These are phyloP conservation scores for Gadopsis bispinosus DNA, from an alignment of 2,797 vertebrate species.

Conservation along the genomic window DNA sequence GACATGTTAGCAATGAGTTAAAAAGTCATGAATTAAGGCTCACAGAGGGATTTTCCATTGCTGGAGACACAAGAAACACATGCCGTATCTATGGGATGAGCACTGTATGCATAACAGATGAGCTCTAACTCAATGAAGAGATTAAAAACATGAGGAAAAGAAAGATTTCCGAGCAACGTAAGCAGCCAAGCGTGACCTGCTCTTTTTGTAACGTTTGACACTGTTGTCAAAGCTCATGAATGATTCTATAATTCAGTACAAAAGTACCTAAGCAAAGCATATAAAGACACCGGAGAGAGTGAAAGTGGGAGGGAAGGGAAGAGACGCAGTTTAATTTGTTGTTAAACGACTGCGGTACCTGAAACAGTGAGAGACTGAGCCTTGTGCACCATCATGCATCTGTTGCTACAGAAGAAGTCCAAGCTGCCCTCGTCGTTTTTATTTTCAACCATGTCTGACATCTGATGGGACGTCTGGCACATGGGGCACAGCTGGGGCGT, in stretches of 20 bases:
- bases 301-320: too few relatives aligned
- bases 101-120: neutral
- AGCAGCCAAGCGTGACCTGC: neutral
- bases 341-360: slow-evolving; percentile 68
- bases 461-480: slow-evolving; percentile 87
- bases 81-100: neutral
- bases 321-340: neutral
- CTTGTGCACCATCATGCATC: slow-evolving; percentile 90
- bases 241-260: neutral
- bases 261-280: neutral
- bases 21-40: neutral
- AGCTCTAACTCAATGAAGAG: neutral
- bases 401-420: slow-evolving; percentile 91
- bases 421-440: slow-evolving; percentile 82
- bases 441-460: slow-evolving; percentile 91
- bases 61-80: neutral
- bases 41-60: neutral
- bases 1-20: neutral
- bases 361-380: slow-evolving; percentile 87
- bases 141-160: neutral
- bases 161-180: neutral
- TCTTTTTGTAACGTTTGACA: neutral
- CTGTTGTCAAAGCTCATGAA: neutral
- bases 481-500: slow-evolving; percentile 88
- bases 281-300: neutral